These are phyloP conservation scores for Cardinalis cardinalis DNA, from an alignment of 2,113 vertebrate genomes.

Conservation along the genomic window DNA sequence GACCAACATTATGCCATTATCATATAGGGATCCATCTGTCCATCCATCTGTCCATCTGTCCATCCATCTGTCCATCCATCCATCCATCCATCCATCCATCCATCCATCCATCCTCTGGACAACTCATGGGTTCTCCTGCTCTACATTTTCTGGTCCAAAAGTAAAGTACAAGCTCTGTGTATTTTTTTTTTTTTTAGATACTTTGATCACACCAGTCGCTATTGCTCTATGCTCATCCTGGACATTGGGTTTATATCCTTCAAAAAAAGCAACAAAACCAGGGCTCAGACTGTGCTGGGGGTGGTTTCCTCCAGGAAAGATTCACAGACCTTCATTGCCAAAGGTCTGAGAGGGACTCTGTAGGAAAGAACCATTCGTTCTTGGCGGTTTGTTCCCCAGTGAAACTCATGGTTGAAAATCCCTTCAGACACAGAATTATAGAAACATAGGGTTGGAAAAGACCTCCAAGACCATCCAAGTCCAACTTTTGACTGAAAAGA, in stretches of 20 bases:
- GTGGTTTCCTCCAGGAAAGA: background rate
- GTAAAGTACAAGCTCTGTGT: background rate
- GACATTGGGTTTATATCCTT: background rate
- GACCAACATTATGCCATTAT: too few species aligned
- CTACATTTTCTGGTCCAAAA: background rate
- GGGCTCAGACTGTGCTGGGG: background rate
- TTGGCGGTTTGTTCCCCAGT: background rate
- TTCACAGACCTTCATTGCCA: background rate
- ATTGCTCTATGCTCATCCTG: background rate
- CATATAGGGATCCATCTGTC: background rate
- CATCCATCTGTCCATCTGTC: background rate
- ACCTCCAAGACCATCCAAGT: rapidly evolving
- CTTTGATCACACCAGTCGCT: background rate
- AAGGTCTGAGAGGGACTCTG: background rate
- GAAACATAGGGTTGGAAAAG: background rate
- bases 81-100: background rate
- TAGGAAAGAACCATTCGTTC: background rate
- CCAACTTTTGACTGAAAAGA: background rate
- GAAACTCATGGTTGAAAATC: background rate
- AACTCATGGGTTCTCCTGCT: background rate
- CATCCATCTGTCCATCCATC: background rate
- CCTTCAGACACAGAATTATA: background rate
- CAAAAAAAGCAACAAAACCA: background rate
- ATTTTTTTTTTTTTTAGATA: background rate
- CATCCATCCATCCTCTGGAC: background rate